These are phyloP conservation scores for Agrotis segetum DNA, from an alignment of 2,888 invertebrate species.

Conservation along the genomic window DNA sequence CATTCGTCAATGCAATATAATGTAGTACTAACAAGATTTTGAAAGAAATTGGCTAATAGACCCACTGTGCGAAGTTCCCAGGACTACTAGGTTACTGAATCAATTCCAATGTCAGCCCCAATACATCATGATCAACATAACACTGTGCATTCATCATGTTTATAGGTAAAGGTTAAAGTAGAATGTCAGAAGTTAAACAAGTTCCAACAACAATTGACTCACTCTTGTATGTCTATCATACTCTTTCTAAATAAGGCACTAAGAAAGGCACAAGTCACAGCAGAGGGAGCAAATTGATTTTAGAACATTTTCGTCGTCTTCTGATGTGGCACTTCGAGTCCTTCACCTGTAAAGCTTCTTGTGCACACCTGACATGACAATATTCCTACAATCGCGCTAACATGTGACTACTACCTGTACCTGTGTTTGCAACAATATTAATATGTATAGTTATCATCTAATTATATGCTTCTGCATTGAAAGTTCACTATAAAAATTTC, in stretches of 20 bases:
- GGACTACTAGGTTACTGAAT: constrained; percentile 69
- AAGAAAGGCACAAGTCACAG: constrained; percentile 23
- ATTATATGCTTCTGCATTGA: constrained; percentile 81
- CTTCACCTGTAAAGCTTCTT: constrained; percentile 26
- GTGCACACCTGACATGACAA: constrained; percentile 21
- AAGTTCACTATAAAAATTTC: constrained; percentile 79
- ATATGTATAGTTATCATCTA: constrained; percentile 68
- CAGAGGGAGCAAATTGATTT: constrained; percentile 30
- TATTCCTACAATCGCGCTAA: constrained; percentile 65
- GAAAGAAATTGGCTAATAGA: constrained; percentile 77
- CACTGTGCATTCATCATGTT: constrained; percentile 68
- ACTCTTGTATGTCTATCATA: constrained; percentile 25
- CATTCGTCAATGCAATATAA: constrained; percentile 76
- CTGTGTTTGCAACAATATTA: constrained; percentile 74
- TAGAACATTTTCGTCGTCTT: background rate
- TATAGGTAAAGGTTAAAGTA: constrained; percentile 33
- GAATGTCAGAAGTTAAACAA: constrained; percentile 19
- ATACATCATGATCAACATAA: constrained; percentile 66
- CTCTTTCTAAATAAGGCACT: constrained; percentile 43
- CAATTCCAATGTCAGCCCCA: constrained; percentile 62
- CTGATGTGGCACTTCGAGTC: constrained; percentile 10
- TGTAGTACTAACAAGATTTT: constrained; percentile 76
- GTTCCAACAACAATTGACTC: constrained; percentile 10
- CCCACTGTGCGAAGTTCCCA: constrained; percentile 78
- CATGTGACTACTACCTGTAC: constrained; percentile 68